A percentile compares a stretch with the other conserved stretches of the same genome.
Conservation (phyloP, 2,888 invertebrate genomes). For the Sisyra nigra region DNA sequence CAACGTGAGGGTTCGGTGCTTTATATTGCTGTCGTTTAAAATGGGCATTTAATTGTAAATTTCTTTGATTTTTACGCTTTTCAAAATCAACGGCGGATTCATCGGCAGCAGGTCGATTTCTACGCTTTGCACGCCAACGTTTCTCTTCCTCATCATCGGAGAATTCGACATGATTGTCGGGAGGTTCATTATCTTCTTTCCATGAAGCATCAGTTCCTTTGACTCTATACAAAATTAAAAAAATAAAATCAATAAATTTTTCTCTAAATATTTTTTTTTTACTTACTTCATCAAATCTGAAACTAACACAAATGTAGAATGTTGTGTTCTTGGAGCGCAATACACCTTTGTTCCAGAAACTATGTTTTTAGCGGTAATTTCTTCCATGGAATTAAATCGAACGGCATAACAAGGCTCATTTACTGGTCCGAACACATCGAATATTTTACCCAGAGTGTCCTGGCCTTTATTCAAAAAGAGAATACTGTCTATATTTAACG, state of each 20-base stretch:
- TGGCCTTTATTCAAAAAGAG: slow-evolving; percentile 70
- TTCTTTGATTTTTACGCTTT: slow-evolving; percentile 4
- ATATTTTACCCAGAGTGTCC: slow-evolving; percentile 60
- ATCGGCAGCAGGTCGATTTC: neutral
- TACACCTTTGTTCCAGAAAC: slow-evolving; percentile 56
- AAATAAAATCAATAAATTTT: neutral
- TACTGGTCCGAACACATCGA: slow-evolving; percentile 85
- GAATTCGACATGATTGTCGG: slow-evolving; percentile 52
- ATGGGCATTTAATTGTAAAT: slow-evolving; percentile 3
- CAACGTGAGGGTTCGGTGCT: neutral
- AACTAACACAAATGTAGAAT: slow-evolving; percentile 62
- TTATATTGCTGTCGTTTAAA: neutral
- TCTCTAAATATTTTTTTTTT: neutral
- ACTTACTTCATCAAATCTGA: slow-evolving; percentile 17
- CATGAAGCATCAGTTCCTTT: slow-evolving; percentile 84
- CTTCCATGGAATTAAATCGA: slow-evolving; percentile 68
- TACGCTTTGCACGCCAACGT: neutral
- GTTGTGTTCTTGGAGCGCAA: slow-evolving; percentile 62
- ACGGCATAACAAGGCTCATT: slow-evolving; percentile 74
- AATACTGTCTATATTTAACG: slow-evolving; percentile 74
- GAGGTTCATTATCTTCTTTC: slow-evolving; percentile 68
- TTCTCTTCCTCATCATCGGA: slow-evolving; percentile 80
- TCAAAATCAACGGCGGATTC: slow-evolving; percentile 1
- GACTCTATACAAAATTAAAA: slow-evolving; percentile 33
- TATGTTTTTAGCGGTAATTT: slow-evolving; percentile 53